Evolutionary conservation across 30 jellyfish, hydroid and myxozoan species (phyloP).

Genomic region (Morbakka virulenta): DNA sequence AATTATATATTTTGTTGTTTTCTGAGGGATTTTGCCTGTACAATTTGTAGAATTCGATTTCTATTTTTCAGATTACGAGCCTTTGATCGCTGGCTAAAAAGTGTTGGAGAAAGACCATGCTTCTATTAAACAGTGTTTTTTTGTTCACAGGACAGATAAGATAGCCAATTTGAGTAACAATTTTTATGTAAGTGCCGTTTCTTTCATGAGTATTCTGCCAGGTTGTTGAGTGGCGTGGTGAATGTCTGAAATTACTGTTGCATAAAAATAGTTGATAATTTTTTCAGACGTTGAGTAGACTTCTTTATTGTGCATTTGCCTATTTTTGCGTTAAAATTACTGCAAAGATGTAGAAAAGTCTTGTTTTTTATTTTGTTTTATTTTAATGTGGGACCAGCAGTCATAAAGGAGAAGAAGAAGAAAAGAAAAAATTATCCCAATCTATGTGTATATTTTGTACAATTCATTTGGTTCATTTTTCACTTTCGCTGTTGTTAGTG

Average conservation of each 20-base stretch:
- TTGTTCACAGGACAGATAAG: constrained; percentile 33
- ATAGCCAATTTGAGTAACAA: constrained; percentile 14
- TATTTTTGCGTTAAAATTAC: constrained; percentile 31
- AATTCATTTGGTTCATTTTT: constrained; percentile 9
- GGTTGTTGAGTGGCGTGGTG: constrained; percentile 46
- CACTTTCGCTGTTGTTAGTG: constrained; percentile 36
- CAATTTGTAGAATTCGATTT: constrained; percentile 9
- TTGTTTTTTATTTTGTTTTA: too few species aligned
- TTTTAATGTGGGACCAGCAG: background rate
- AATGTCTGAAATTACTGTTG: constrained; percentile 40
- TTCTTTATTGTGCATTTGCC: constrained; percentile 6
- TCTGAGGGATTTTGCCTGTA: constrained; percentile 14
- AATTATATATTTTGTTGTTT: constrained; percentile 15
- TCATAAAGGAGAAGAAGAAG: too few species aligned
- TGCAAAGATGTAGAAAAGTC: constrained; percentile 9
- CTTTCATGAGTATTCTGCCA: constrained; percentile 32
- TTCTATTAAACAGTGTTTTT: background rate
- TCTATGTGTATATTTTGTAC: constrained; percentile 1
- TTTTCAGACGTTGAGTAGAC: constrained; percentile 16
- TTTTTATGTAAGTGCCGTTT: constrained; percentile 11
- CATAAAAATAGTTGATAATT: constrained; percentile 14
- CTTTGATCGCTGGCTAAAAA: constrained; percentile 17
- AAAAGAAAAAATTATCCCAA: constrained; percentile 5
- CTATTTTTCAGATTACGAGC: constrained; percentile 15
- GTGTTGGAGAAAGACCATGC: constrained; percentile 9